Conservation (phyloP, 2,797 vertebrate genomes). For the Luscinia luscinia region DNA sequence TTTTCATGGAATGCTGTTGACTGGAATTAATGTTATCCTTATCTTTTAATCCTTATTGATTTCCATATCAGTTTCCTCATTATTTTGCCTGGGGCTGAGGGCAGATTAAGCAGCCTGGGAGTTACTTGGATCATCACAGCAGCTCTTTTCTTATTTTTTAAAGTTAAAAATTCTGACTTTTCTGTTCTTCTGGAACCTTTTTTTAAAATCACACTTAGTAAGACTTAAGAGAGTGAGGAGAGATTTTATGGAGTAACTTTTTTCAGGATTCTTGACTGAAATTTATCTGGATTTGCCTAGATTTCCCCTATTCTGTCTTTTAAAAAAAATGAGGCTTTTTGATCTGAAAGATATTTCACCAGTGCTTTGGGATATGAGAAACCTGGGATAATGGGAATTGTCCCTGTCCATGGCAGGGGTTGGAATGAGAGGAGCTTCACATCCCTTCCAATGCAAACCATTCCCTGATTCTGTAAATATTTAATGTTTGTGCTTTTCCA, state of each 20-base stretch:
- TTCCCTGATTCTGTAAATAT: background rate
- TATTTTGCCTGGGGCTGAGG: background rate
- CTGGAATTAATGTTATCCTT: conserved; percentile 21
- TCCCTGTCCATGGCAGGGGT: background rate
- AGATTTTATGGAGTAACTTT: background rate
- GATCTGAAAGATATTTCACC: background rate
- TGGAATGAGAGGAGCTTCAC: background rate
- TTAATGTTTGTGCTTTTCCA: background rate
- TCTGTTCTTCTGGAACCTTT: background rate
- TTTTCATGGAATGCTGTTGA: background rate
- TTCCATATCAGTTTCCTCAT: conserved; percentile 2
- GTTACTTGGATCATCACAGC: background rate
- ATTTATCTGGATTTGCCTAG: background rate
- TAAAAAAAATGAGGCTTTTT: rapidly evolving
- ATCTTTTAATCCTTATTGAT: conserved; percentile 40
- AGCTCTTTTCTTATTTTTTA: background rate
- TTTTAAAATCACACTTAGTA: background rate
- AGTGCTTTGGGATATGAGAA: rapidly evolving
- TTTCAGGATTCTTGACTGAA: background rate
- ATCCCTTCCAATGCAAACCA: background rate
- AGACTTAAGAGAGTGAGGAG: background rate
- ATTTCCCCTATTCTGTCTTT: background rate
- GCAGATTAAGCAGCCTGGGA: background rate
- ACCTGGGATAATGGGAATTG: background rate
- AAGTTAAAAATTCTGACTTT: background rate